Conservation (phyloP, 2,113 vertebrate genomes). For the Nycticebus coucang region DNA sequence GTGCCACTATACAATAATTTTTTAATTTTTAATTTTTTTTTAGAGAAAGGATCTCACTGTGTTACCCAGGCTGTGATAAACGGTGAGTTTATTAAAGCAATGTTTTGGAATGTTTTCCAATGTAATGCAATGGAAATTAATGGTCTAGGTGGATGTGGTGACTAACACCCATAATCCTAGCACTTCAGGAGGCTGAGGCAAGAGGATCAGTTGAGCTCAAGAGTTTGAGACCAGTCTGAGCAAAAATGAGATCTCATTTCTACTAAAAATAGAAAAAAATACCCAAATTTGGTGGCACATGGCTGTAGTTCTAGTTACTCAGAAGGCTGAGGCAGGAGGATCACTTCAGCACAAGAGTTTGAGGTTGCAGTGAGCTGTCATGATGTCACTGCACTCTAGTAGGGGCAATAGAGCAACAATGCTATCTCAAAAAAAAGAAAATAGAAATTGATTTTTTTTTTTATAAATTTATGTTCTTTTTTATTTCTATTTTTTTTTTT, state of each 20-base stretch:
- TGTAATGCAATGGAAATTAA: too few relatives aligned
- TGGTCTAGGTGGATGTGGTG: background rate
- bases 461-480: too few relatives aligned
- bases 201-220: background rate
- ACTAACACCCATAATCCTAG: background rate
- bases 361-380: background rate
- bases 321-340: background rate
- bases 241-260: background rate
- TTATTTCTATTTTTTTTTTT: too few relatives aligned
- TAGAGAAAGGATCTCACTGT: too few relatives aligned
- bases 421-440: background rate
- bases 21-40: too few relatives aligned
- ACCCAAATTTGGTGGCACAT: background rate
- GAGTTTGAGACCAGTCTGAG: background rate
- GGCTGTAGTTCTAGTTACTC: background rate
- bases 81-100: too few relatives aligned
- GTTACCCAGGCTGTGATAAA: too few relatives aligned
- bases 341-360: background rate
- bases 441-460: background rate
- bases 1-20: too few relatives aligned
- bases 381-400: background rate
- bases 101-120: too few relatives aligned
- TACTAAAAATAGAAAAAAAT: background rate
- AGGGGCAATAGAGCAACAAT: background rate
- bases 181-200: background rate